A percentile compares a stretch with the other conserved stretches of the same genome.
These are phyloP conservation scores for Tiliacea aurago DNA, from an alignment of 2,888 invertebrate genomes.

Conservation along the genomic window DNA sequence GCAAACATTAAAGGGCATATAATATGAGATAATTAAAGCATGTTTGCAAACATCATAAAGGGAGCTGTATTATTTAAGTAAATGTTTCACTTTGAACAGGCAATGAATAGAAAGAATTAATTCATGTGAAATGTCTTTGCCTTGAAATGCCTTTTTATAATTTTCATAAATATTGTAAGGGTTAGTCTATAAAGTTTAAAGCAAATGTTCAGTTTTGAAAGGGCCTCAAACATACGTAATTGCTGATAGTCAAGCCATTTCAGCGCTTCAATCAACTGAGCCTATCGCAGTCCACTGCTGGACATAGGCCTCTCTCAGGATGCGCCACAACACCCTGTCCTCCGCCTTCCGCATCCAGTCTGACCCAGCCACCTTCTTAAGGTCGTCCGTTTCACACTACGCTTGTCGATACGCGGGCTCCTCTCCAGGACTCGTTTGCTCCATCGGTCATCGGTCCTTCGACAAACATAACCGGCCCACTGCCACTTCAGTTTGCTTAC, in stretches of 20 bases:
- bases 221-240: background rate
- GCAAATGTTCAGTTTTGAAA: background rate
- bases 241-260: background rate
- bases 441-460: too few relatives aligned
- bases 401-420: too few relatives aligned
- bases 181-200: background rate
- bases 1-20: constrained; percentile 3
- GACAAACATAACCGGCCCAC: too few relatives aligned
- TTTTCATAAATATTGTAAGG: constrained; percentile 13
- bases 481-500: too few relatives aligned
- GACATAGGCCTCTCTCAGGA: too few relatives aligned
- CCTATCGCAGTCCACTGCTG: too few relatives aligned
- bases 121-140: constrained; percentile 18
- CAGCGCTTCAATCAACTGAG: too few relatives aligned
- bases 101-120: constrained; percentile 6
- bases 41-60: constrained; percentile 12
- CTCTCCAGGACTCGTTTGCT: too few relatives aligned
- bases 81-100: constrained; percentile 19
- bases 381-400: too few relatives aligned
- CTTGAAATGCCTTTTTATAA: constrained; percentile 31
- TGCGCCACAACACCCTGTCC: too few relatives aligned
- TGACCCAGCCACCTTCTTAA: too few relatives aligned
- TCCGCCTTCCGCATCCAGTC: too few relatives aligned
- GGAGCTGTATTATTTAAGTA: constrained; percentile 16
- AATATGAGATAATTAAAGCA: constrained; percentile 6